A percentile compares a stretch with the other conserved stretches of the same genome.
Evolutionary conservation across 64 coral and sea anemone species (phyloP).

Genomic region (Montipora capricornis): DNA sequence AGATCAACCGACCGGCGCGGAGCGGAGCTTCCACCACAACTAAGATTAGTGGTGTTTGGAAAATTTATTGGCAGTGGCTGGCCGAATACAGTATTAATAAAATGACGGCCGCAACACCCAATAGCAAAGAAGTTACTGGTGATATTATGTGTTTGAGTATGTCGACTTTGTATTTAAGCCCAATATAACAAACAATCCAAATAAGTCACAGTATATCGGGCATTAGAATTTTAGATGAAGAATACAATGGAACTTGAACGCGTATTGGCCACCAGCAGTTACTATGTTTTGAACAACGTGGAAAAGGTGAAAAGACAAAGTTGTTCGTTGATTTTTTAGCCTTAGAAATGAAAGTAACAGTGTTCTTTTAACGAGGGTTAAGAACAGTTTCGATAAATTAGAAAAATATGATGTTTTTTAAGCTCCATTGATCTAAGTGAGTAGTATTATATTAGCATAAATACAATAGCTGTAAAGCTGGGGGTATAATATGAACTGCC

Average conservation of each 20-base stretch:
- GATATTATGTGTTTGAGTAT: slow-evolving; percentile 20
- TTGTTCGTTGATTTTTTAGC: neutral
- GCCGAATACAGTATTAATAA: slow-evolving; percentile 48
- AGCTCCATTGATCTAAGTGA: neutral
- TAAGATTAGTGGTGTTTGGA: neutral
- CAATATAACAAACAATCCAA: slow-evolving; percentile 39
- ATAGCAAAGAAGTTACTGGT: neutral
- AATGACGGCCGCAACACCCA: neutral
- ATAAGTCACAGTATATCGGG: neutral
- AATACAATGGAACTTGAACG: neutral
- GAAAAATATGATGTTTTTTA: neutral
- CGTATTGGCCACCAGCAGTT: neutral
- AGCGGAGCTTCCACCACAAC: neutral
- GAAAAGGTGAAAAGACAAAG: neutral
- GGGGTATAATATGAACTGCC: neutral
- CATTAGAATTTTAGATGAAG: neutral
- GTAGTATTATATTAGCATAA: neutral
- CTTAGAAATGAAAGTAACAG: neutral
- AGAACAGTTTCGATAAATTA: no score
- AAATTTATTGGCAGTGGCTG: slow-evolving; percentile 30
- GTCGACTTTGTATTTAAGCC: slow-evolving; percentile 35
- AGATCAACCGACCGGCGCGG: neutral
- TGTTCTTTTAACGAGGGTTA: neutral
- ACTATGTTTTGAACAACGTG: neutral
- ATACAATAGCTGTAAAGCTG: neutral